Evolutionary conservation across 1,140 invertebrate genomes (phyloP).

Genomic region (Lerema accius): DNA sequence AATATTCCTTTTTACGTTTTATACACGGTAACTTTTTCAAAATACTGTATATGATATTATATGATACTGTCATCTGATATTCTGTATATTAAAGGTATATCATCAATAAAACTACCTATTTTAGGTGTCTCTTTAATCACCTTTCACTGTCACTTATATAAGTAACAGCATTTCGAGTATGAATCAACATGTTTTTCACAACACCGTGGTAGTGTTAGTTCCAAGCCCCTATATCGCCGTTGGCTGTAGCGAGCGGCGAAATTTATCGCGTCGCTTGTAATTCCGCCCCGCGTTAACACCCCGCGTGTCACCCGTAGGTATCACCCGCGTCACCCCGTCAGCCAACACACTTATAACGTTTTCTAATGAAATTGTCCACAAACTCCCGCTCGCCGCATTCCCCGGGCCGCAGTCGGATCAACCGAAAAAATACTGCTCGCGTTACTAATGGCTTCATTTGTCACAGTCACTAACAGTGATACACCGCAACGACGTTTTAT

Average conservation of each 20-base stretch:
- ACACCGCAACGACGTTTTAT: conserved; percentile 81
- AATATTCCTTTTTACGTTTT: too few species aligned
- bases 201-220: conserved; percentile 13
- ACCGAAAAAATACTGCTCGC: conserved; percentile 80
- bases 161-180: too few species aligned
- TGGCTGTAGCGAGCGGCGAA: conserved; percentile 69
- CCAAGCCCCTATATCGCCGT: conserved; percentile 58
- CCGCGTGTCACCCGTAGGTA: conserved; percentile 39
- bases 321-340: conserved; percentile 61
- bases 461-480: conserved; percentile 82
- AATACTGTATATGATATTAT: too few species aligned
- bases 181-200: conserved; percentile 51
- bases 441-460: conserved; percentile 82
- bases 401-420: conserved; percentile 70
- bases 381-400: conserved; percentile 69
- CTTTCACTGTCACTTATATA: too few species aligned
- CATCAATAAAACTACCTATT: too few species aligned
- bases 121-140: too few species aligned
- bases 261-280: conserved; percentile 80
- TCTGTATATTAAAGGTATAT: too few species aligned
- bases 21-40: too few species aligned
- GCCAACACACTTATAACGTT: conserved; percentile 77
- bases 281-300: conserved; percentile 57
- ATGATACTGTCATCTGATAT: too few species aligned
- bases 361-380: conserved; percentile 83